A percentile compares a stretch with the other conserved stretches of the same genome.
These are phyloP conservation scores for Mormyrus hasselquistii DNA, from an alignment of 2,797 vertebrate genomes.

Conservation along the genomic window DNA sequence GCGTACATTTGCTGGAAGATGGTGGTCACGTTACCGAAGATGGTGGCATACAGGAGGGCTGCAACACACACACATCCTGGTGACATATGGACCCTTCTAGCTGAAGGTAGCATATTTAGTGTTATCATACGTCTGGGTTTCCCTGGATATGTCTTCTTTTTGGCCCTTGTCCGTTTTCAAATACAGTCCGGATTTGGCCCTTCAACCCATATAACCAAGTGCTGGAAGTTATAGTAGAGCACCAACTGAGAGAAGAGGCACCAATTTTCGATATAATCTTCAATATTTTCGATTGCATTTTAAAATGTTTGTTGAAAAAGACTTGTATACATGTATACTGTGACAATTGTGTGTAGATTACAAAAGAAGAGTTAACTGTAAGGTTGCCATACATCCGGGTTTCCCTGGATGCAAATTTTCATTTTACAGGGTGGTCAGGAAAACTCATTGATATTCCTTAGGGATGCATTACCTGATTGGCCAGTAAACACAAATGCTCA, in stretches of 20 bases:
- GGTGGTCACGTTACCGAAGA: constrained; percentile 98
- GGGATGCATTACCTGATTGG: too few relatives aligned
- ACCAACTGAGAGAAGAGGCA: neutral
- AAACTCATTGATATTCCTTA: neutral
- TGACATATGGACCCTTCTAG: neutral
- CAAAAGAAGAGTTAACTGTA: neutral
- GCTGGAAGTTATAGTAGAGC: neutral
- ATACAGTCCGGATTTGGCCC: neutral
- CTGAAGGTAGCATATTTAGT: neutral
- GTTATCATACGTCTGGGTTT: neutral
- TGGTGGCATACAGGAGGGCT: constrained; percentile 94
- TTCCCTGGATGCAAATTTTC: neutral
- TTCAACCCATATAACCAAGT: neutral
- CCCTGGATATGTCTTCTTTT: neutral
- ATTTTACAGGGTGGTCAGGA: neutral
- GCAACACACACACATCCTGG: constrained; percentile 35
- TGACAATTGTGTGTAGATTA: neutral
- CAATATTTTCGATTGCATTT: neutral
- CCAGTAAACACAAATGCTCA: too few relatives aligned
- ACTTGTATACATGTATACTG: neutral
- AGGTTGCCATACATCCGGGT: neutral
- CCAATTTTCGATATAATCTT: neutral
- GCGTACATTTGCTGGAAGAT: constrained; percentile 99
- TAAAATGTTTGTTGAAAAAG: neutral
- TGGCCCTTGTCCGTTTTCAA: neutral